Conservation (phyloP, 2,888 invertebrate species). For the Thumatha senex region DNA sequence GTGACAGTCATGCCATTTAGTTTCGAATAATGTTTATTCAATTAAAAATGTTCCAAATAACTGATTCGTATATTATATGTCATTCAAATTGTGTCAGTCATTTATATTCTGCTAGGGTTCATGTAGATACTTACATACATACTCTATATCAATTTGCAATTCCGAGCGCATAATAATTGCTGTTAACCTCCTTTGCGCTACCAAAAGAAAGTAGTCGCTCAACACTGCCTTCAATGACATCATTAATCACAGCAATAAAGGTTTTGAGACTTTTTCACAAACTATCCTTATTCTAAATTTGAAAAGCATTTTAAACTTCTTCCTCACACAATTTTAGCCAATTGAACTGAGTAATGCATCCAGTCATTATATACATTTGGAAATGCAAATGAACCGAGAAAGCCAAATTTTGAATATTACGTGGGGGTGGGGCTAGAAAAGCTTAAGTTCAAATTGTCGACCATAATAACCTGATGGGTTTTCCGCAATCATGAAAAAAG, state of each 20-base stretch:
- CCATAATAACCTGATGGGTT: too few relatives aligned
- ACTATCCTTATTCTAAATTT: too few relatives aligned
- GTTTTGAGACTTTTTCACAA: constrained; percentile 1
- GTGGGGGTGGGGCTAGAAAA: too few relatives aligned
- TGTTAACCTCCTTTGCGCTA: constrained; percentile 75
- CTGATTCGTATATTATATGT: not conserved
- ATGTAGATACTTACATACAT: too few relatives aligned
- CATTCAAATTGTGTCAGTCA: constrained; percentile 28
- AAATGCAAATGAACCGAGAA: too few relatives aligned
- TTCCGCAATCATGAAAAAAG: too few relatives aligned
- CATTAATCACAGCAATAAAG: constrained; percentile 31
- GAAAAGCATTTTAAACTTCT: too few relatives aligned
- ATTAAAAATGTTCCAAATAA: not conserved
- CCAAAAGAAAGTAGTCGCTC: constrained; percentile 70
- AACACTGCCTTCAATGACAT: constrained; percentile 45
- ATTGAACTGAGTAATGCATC: too few relatives aligned
- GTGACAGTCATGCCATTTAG: not conserved
- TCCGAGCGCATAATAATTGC: constrained; percentile 66
- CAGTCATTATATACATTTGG: too few relatives aligned
- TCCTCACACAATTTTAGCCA: too few relatives aligned
- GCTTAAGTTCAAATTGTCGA: too few relatives aligned
- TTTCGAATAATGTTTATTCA: not conserved
- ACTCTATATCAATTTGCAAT: constrained; percentile 58
- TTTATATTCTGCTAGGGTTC: constrained; percentile 59
- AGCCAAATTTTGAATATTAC: too few relatives aligned